Evolutionary conservation across 2,113 vertebrate genomes (phyloP), one percentile per base, ranked within the genome.

Genomic region (Pachyramphus minor): DNA sequence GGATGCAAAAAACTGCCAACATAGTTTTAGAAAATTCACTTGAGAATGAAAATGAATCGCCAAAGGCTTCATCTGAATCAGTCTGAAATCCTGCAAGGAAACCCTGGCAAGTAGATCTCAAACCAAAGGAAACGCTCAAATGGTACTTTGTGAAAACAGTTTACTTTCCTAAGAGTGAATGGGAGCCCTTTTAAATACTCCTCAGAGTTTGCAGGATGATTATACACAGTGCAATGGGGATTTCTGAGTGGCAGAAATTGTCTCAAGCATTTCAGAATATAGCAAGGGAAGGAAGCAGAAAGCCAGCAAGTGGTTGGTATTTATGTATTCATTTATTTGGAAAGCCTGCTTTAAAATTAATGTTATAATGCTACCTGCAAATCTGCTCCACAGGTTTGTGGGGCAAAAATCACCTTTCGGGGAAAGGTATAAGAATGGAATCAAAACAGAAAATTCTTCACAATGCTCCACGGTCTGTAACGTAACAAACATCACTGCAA

Each of bases 401-500:
- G n/a, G n/a, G n/a, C n/a, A n/a, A 53, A 69, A 59, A 89, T 37
- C 56, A 79, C 22, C 21, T 73, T 84, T 10, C 18, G 18, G 31
- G 44, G 19, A 56, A 84, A 93, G 21, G 35, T 23, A 1, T 58
- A 66, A 62, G 41, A 73, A 16, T 62, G 50, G 30, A 83, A 75
- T 56, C 22, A 88, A 94, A 92, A 25, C 13, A 80, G 7, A 78
- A 69, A 63, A 77, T 37, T 35, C 30, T 67, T 67, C 35, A n/a
- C 33, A 82, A 47, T 1, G 6, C 14, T 62, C 4, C 0, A 0
- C 37, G 14, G 21, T 67, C 30, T 73, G 41, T 47, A 73, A 67
- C 2, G 0, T 14, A 73, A 64, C 28, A 58, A 78, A 63, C 7
- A 7, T 7, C 3, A 3, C 5, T 31, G 47, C 1, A 2, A 39